phyloP scores from a whole-genome alignment of 2,113 vertebrate genomes.

The Malaclemys terrapin region DNA sequence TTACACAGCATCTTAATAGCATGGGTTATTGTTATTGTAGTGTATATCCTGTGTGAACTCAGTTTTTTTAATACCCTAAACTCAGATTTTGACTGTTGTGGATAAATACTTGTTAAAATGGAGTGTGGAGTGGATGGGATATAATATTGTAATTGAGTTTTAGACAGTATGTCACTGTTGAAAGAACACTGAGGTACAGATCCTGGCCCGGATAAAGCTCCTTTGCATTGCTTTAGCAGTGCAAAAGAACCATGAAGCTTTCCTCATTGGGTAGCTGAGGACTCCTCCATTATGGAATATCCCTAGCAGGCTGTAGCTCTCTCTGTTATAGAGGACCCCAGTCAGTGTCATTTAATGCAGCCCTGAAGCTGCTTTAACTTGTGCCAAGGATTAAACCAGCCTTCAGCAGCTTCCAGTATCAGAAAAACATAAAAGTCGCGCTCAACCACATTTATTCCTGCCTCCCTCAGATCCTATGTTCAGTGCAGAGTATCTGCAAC shows the following conservation, averaged over 20 bases:
- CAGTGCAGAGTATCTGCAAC: constrained; percentile 24
- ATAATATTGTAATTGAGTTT: not conserved
- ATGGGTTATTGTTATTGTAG: not conserved
- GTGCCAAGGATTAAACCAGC: constrained; percentile 33
- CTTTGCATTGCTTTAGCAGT: constrained; percentile 2
- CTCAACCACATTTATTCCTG: constrained; percentile 12
- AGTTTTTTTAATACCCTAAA: not conserved
- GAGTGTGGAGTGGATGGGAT: not conserved
- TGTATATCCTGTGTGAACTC: accelerated
- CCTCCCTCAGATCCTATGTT: constrained; percentile 52
- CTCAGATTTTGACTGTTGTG: not conserved
- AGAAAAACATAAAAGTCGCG: not conserved
- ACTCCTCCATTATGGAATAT: not conserved
- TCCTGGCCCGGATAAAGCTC: not conserved
- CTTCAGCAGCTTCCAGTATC: constrained; percentile 5
- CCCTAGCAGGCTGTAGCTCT: accelerated
- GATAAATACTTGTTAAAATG: not conserved
- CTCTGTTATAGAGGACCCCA: not conserved
- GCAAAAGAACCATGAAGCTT: not conserved
- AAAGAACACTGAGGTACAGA: not conserved
- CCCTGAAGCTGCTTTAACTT: constrained; percentile 39
- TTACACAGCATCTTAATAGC: not conserved
- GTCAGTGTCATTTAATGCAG: not conserved
- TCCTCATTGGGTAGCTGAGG: not conserved
- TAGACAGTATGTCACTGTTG: not conserved